A percentile compares a stretch with the other conserved stretches of the same genome.
These are phyloP conservation scores for Crypturellus tataupa DNA, from an alignment of 2,797 vertebrate species.

Conservation along the genomic window DNA sequence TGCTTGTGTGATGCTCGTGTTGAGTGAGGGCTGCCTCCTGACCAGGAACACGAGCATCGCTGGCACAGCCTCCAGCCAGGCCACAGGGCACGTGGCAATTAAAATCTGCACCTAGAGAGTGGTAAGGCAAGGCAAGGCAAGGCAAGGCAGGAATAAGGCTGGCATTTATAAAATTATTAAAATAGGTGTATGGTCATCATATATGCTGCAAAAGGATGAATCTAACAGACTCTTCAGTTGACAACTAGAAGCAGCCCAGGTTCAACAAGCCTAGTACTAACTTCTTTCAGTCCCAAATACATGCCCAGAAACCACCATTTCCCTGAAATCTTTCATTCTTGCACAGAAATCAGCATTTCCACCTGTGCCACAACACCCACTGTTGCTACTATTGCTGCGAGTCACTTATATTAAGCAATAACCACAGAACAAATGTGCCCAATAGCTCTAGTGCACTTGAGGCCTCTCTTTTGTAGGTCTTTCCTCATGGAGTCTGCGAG, in stretches of 20 bases:
- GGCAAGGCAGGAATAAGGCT: not conserved
- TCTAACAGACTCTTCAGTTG: not conserved
- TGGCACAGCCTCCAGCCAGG: slow-evolving; percentile 39
- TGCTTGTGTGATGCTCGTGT: slow-evolving; percentile 54
- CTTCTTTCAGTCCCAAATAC: not conserved
- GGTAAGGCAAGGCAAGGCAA: slow-evolving; percentile 15
- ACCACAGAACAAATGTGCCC: rapidly evolving
- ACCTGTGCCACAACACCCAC: not conserved
- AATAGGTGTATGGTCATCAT: not conserved
- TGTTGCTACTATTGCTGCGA: not conserved
- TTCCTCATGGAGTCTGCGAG: not conserved
- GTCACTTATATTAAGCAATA: not conserved
- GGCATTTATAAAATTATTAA: not conserved
- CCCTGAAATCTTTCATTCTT: rapidly evolving
- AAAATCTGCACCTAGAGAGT: slow-evolving; percentile 9
- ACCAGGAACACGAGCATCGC: slow-evolving; percentile 35
- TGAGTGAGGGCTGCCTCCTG: slow-evolving; percentile 43
- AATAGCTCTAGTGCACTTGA: not conserved
- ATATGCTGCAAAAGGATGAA: not conserved
- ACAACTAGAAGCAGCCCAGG: not conserved
- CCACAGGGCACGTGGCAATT: slow-evolving; percentile 49
- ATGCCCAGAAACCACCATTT: not conserved
- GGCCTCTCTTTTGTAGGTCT: not conserved
- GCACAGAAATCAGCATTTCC: not conserved
- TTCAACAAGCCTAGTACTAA: not conserved